These are phyloP conservation scores for Sardina pilchardus DNA, from an alignment of 2,113 vertebrate species.

Conservation along the genomic window DNA sequence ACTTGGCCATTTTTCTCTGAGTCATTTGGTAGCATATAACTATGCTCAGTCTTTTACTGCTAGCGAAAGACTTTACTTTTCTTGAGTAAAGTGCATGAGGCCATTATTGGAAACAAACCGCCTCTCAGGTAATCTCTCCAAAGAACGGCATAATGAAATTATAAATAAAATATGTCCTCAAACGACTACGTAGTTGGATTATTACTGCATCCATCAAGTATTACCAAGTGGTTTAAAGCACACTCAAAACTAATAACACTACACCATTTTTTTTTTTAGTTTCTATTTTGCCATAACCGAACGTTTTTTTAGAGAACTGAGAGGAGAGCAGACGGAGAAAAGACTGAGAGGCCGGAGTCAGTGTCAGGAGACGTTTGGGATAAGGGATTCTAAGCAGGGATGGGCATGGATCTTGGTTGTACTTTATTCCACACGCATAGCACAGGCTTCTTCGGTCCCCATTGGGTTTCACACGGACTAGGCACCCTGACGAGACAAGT, in stretches of 20 bases:
- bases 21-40: not conserved
- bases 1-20: too few species aligned
- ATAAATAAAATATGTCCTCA: not conserved
- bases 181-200: not conserved
- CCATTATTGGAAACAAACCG: not conserved
- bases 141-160: not conserved
- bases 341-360: not conserved
- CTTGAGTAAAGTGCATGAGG: not conserved
- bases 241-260: too few species aligned
- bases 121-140: not conserved
- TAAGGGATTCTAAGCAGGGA: not conserved
- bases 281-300: too few species aligned
- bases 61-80: not conserved
- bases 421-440: not conserved
- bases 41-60: not conserved
- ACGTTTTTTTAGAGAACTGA: not conserved
- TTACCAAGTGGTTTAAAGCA: too few species aligned
- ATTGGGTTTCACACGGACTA: conserved; percentile 18
- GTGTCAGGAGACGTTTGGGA: not conserved
- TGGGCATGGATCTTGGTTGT: not conserved
- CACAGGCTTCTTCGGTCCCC: conserved; percentile 19
- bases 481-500: conserved; percentile 45
- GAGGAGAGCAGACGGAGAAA: not conserved
- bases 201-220: too few species aligned
- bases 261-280: too few species aligned